These are phyloP conservation scores for Lycodopsis pacificus DNA, from an alignment of 2,797 vertebrate genomes.

Conservation along the genomic window DNA sequence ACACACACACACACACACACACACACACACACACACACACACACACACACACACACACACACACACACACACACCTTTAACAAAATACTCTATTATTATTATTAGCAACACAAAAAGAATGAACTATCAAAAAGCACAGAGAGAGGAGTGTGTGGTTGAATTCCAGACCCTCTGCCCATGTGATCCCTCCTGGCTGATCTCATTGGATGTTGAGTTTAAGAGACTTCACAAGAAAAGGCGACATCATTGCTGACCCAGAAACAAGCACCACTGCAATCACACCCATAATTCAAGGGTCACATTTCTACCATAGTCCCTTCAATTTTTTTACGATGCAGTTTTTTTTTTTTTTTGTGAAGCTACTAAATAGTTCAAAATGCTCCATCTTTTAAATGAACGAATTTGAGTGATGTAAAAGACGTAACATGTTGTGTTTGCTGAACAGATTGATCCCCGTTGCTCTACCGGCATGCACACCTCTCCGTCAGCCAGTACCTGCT, in stretches of 20 bases:
- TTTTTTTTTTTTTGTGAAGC: not conserved
- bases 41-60: not conserved
- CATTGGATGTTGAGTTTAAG: slow-evolving; percentile 33
- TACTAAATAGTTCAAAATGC: not conserved
- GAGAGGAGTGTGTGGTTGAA: not conserved
- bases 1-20: not conserved
- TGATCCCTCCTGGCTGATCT: slow-evolving; percentile 29
- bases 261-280: slow-evolving; percentile 2
- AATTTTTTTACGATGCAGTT: not conserved
- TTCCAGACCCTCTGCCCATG: slow-evolving; percentile 23
- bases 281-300: not conserved
- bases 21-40: not conserved
- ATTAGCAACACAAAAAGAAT: not conserved
- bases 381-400: not conserved
- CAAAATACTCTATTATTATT: not conserved
- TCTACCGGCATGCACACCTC: not conserved
- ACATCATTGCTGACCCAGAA: slow-evolving; percentile 17
- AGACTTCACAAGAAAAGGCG: slow-evolving; percentile 25
- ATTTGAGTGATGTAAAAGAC: not conserved
- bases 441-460: not conserved
- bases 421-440: not conserved
- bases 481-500: not conserved
- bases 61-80: not conserved
- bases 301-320: not conserved
- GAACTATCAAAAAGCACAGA: not conserved